phyloP scores from a whole-genome alignment of 2,797 vertebrate genomes.

The Ctenopoma kingsleyae region DNA sequence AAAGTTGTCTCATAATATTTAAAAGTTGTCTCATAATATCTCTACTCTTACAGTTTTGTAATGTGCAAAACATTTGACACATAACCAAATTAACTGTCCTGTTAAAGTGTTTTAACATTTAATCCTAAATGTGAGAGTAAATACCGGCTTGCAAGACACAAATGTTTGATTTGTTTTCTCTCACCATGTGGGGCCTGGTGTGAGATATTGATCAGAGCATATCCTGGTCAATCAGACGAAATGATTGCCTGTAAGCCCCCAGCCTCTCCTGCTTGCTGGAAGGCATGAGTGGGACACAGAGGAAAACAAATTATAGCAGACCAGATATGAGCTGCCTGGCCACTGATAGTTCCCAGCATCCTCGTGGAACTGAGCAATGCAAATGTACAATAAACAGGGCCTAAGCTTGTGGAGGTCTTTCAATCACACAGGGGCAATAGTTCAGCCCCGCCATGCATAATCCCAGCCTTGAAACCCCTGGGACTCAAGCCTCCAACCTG shows the following conservation, averaged over 20 bases:
- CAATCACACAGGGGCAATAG: slow-evolving; percentile 87
- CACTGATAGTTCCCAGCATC: slow-evolving; percentile 78
- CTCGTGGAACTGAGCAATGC: slow-evolving; percentile 82
- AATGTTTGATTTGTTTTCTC: slow-evolving; percentile 79
- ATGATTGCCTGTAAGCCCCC: slow-evolving; percentile 83
- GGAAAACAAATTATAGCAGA: slow-evolving; percentile 77
- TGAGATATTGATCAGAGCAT: slow-evolving; percentile 83
- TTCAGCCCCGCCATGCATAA: slow-evolving; percentile 87
- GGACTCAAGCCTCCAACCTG: slow-evolving; percentile 76
- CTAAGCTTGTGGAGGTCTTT: slow-evolving; percentile 85
- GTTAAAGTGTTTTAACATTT: slow-evolving; percentile 55
- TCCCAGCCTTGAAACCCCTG: slow-evolving; percentile 80
- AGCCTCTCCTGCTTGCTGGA: slow-evolving; percentile 60
- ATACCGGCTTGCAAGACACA: slow-evolving; percentile 59
- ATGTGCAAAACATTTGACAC: slow-evolving; percentile 3
- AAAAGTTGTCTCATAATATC: slow-evolving; percentile 28
- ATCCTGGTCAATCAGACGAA: slow-evolving; percentile 85
- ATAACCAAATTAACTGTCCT: slow-evolving; percentile 24
- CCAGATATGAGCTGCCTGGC: slow-evolving; percentile 76
- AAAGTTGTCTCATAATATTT: slow-evolving; percentile 31
- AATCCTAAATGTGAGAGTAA: slow-evolving; percentile 55
- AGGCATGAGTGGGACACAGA: slow-evolving; percentile 63
- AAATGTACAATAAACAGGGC: slow-evolving; percentile 89
- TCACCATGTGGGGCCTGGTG: slow-evolving; percentile 68
- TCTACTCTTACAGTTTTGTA: slow-evolving; percentile 3